Conservation (phyloP, 1,140 invertebrate species). For the Ruditapes philippinarum region DNA sequence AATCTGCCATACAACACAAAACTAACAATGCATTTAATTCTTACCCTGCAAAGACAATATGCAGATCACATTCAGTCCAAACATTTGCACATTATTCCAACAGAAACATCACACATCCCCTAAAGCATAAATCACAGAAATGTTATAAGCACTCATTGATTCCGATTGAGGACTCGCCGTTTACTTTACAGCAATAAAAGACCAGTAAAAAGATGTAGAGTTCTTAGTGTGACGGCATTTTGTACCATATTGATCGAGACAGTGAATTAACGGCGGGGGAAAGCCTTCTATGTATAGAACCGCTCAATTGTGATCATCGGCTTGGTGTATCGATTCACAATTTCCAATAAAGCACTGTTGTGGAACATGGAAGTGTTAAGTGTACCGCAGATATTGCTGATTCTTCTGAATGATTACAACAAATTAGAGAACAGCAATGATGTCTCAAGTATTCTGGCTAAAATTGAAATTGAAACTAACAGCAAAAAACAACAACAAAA, state of each 20-base stretch:
- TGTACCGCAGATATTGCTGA: too few relatives aligned
- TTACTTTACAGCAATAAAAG: constrained; percentile 27
- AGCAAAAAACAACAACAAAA: too few relatives aligned
- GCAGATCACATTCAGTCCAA: neutral
- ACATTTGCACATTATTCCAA: neutral
- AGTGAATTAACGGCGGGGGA: neutral
- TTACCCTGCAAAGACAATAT: neutral
- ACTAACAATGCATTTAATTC: neutral
- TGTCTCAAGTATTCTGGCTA: too few relatives aligned
- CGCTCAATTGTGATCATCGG: constrained; percentile 14
- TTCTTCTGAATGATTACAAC: too few relatives aligned
- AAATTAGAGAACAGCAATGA: too few relatives aligned
- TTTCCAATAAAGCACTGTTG: constrained; percentile 43
- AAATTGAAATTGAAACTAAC: too few relatives aligned
- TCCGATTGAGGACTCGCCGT: neutral
- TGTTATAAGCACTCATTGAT: neutral
- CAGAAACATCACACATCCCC: neutral
- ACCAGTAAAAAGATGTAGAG: constrained; percentile 23
- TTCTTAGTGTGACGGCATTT: constrained; percentile 40
- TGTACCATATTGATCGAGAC: constrained; percentile 41
- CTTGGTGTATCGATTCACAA: neutral
- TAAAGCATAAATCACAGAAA: neutral
- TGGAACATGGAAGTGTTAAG: neutral
- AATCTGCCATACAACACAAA: too few relatives aligned
- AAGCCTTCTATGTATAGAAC: constrained; percentile 21